Evolutionary conservation across 1,140 invertebrate species (phyloP).

Genomic region (Euwallacea fornicatus): DNA sequence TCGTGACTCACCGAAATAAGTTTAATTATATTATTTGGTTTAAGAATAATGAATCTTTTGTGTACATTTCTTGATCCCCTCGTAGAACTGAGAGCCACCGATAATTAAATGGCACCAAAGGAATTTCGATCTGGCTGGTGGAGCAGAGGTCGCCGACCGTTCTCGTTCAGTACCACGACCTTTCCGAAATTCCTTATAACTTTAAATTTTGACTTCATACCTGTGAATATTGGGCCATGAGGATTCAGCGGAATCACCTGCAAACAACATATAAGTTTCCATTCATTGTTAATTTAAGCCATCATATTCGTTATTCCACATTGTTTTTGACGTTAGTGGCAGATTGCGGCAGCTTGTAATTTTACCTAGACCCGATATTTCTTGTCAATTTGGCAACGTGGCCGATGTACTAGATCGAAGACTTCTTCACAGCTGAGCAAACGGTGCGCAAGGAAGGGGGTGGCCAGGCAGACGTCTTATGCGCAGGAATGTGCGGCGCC

Average conservation of each 20-base stretch:
- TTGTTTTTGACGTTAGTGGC: no score
- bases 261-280: no score
- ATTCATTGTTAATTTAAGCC: no score
- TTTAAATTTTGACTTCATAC: no score
- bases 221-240: no score
- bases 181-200: conserved; percentile 3
- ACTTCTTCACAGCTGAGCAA: conserved; percentile 17
- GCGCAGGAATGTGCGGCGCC: conserved; percentile 63
- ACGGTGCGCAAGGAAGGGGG: conserved; percentile 40
- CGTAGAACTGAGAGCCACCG: neutral
- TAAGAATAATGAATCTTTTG: no score
- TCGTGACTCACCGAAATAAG: no score
- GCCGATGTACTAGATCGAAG: neutral
- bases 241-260: no score
- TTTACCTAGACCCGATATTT: neutral
- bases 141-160: conserved; percentile 26
- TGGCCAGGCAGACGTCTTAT: conserved; percentile 52
- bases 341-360: no score
- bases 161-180: conserved; percentile 24
- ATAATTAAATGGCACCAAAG: conserved; percentile 12
- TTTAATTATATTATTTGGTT: no score
- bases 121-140: conserved; percentile 20
- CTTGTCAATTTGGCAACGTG: conserved; percentile 11
- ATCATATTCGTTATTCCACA: no score
- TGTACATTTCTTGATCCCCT: no score